Evolutionary conservation across 2,888 invertebrate genomes (phyloP).

Genomic region (Orthonevra nobilis): DNA sequence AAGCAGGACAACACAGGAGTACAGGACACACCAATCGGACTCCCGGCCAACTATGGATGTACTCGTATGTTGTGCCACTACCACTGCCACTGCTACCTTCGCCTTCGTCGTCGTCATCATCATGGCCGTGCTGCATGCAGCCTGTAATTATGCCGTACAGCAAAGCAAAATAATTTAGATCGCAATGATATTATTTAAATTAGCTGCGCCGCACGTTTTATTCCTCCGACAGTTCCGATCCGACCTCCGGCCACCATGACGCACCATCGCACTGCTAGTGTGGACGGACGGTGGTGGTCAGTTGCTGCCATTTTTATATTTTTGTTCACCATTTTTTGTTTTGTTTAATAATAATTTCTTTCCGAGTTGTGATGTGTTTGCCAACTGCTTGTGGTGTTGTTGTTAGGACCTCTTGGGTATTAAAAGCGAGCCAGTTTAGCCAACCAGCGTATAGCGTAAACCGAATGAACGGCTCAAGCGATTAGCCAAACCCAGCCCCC

Average conservation of each 20-base stretch:
- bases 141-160: constrained; percentile 68
- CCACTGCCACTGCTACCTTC: constrained; percentile 30
- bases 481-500: constrained; percentile 68
- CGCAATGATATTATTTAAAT: constrained; percentile 71
- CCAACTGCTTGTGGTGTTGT: constrained; percentile 49
- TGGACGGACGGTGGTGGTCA: constrained; percentile 55
- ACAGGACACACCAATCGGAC: constrained; percentile 63
- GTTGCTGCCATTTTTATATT: constrained; percentile 56
- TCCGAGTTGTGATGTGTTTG: constrained; percentile 19
- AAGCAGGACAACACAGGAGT: too few species aligned
- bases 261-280: not conserved
- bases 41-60: constrained; percentile 51
- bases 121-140: constrained; percentile 63
- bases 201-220: constrained; percentile 62
- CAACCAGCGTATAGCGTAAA: constrained; percentile 45
- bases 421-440: constrained; percentile 33
- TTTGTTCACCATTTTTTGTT: too few species aligned
- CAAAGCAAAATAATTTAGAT: constrained; percentile 70
- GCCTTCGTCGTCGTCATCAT: constrained; percentile 31
- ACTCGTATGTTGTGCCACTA: constrained; percentile 44
- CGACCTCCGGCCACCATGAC: constrained; percentile 33
- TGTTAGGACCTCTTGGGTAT: constrained; percentile 42
- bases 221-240: too few species aligned
- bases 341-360: constrained; percentile 25
- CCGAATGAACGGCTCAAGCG: constrained; percentile 60